These are phyloP conservation scores for Hypercompe scribonia DNA, from an alignment of 2,888 invertebrate species.

Conservation along the genomic window DNA sequence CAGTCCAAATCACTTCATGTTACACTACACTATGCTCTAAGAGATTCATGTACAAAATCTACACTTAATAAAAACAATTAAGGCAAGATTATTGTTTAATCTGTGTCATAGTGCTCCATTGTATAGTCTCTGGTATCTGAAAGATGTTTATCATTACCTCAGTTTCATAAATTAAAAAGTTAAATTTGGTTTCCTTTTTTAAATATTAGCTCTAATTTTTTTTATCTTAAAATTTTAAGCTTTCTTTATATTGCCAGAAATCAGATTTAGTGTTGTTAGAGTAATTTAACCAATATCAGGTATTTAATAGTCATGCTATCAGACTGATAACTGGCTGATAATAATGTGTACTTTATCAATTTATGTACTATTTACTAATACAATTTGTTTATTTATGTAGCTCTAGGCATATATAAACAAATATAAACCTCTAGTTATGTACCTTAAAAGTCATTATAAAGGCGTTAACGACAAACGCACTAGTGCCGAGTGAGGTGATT, in stretches of 20 bases:
- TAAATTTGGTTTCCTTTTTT: background rate
- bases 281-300: constrained; percentile 22
- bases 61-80: constrained; percentile 59
- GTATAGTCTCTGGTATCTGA: constrained; percentile 41
- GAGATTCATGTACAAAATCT: constrained; percentile 66
- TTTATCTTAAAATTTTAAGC: background rate
- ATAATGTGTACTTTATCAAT: constrained; percentile 21
- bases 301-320: constrained; percentile 24
- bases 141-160: constrained; percentile 33
- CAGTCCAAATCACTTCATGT: constrained; percentile 59
- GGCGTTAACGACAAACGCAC: background rate
- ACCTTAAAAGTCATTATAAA: background rate
- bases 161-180: constrained; percentile 1
- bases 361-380: constrained; percentile 39
- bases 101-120: constrained; percentile 46
- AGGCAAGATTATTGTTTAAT: constrained; percentile 58
- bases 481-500: background rate
- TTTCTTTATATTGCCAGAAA: background rate
- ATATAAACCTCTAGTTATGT: background rate
- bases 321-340: constrained; percentile 34
- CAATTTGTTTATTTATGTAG: constrained; percentile 36
- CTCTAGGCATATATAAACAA: background rate
- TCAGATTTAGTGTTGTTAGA: constrained; percentile 19
- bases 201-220: constrained; percentile 2
- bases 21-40: constrained; percentile 63